phyloP scores from a whole-genome alignment of 2,113 vertebrate genomes.

The Podarcis raffonei region DNA sequence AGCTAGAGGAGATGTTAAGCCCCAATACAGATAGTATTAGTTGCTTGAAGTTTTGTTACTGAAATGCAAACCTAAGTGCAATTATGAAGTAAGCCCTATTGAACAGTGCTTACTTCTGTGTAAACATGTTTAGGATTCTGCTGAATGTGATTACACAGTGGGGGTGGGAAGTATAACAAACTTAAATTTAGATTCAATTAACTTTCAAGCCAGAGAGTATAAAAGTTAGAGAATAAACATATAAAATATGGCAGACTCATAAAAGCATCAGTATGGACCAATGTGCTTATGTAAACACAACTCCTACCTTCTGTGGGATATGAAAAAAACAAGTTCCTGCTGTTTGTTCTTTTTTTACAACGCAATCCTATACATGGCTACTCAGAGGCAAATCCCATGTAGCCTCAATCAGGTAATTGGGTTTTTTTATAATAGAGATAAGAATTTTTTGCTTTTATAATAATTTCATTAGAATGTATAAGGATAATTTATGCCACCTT shows the following conservation, averaged over 20 bases:
- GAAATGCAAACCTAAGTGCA: not conserved
- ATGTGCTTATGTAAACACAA: not conserved
- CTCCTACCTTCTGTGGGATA: not conserved
- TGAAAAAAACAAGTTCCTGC: not conserved
- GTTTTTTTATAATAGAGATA: not conserved
- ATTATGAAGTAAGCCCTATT: not conserved
- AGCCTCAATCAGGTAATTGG: not conserved
- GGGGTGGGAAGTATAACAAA: not conserved
- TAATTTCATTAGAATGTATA: not conserved
- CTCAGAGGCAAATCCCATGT: not conserved
- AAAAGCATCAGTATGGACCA: not conserved
- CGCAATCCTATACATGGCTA: not conserved
- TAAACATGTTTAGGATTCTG: not conserved
- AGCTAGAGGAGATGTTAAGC: too few species aligned
- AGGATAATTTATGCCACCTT: not conserved
- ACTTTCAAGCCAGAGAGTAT: not conserved
- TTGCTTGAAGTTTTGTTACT: not conserved
- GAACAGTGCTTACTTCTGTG: not conserved
- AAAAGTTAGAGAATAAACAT: too few species aligned
- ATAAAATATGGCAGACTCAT: not conserved
- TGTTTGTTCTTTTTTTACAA: not conserved
- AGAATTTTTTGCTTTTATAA: not conserved
- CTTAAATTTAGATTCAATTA: not conserved
- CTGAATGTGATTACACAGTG: not conserved
- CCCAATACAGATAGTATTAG: not conserved